Conservation (phyloP, 2,113 vertebrate genomes). For the Turnix velox region DNA sequence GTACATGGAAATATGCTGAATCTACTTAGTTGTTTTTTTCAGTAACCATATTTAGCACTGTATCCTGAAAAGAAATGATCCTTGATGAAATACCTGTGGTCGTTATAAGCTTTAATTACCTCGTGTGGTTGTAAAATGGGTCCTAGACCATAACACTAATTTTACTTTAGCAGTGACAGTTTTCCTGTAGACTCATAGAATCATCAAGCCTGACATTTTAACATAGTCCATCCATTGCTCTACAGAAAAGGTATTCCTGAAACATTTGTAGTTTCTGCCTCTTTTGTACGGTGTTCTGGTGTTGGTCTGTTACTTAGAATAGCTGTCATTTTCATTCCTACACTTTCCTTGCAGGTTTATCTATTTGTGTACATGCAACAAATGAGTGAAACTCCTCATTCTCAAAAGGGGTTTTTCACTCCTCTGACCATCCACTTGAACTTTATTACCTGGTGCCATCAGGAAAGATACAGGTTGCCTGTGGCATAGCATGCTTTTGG, state of each 20-base stretch:
- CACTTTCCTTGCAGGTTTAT: neutral
- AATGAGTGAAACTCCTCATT: neutral
- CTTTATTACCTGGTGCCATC: neutral
- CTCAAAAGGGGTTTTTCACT: neutral
- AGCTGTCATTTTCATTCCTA: neutral
- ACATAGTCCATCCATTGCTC: neutral
- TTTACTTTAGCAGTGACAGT: neutral
- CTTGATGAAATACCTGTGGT: neutral
- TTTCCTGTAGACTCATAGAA: neutral
- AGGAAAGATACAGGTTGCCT: neutral
- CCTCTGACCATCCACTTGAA: neutral
- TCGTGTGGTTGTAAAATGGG: neutral
- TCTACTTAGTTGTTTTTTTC: neutral
- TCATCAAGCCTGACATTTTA: neutral
- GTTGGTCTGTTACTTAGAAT: neutral
- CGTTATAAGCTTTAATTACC: neutral
- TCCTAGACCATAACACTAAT: neutral
- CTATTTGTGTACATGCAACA: neutral
- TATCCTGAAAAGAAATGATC: neutral
- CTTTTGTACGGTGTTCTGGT: accelerated
- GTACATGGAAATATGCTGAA: neutral
- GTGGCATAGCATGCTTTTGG: neutral
- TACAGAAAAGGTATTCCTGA: neutral
- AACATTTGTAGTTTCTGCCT: neutral
- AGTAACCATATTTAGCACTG: neutral